phyloP scores from a whole-genome alignment of 2,888 invertebrate genomes.

The Parnassius orleans region DNA sequence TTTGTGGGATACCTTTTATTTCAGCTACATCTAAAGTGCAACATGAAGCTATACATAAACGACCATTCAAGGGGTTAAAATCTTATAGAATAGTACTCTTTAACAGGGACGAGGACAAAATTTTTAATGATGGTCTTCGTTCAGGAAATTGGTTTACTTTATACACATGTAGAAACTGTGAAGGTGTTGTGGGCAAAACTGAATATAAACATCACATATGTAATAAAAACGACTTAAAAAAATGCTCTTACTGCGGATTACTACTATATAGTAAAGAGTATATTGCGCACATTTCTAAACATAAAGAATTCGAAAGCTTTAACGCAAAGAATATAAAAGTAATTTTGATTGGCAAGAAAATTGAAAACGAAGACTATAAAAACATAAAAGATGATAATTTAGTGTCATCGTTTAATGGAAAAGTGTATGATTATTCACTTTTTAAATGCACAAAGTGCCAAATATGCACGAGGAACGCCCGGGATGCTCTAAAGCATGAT shows the following conservation, averaged over 20 bases:
- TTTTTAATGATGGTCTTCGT: slow-evolving; percentile 41
- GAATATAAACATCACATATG: slow-evolving; percentile 44
- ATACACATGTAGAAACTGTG: slow-evolving; percentile 60
- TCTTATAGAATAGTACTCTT: slow-evolving; percentile 52
- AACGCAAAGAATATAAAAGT: slow-evolving; percentile 50
- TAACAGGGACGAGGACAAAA: slow-evolving; percentile 47
- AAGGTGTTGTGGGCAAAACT: slow-evolving; percentile 46
- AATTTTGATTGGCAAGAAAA: slow-evolving; percentile 48
- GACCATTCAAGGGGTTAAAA: slow-evolving; percentile 34
- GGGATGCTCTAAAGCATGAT: slow-evolving; percentile 39
- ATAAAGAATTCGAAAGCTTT: slow-evolving; percentile 46
- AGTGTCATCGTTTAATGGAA: slow-evolving; percentile 45
- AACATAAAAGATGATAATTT: slow-evolving; percentile 12
- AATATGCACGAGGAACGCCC: slow-evolving; percentile 43
- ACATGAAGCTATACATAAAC: slow-evolving; percentile 52
- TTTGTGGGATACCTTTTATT: slow-evolving; percentile 51
- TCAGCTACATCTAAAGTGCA: slow-evolving; percentile 38
- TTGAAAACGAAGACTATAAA: slow-evolving; percentile 15
- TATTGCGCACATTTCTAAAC: slow-evolving; percentile 48
- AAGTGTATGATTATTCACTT: slow-evolving; percentile 52
- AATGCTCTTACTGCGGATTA: slow-evolving; percentile 54
- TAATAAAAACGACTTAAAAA: slow-evolving; percentile 38
- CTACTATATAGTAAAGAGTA: slow-evolving; percentile 43
- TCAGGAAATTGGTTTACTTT: slow-evolving; percentile 43
- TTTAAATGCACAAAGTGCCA: slow-evolving; percentile 55